phyloP scores from a whole-genome alignment of 37 sponge, comb jelly and placozoan genomes.

The Ianthella basta region DNA sequence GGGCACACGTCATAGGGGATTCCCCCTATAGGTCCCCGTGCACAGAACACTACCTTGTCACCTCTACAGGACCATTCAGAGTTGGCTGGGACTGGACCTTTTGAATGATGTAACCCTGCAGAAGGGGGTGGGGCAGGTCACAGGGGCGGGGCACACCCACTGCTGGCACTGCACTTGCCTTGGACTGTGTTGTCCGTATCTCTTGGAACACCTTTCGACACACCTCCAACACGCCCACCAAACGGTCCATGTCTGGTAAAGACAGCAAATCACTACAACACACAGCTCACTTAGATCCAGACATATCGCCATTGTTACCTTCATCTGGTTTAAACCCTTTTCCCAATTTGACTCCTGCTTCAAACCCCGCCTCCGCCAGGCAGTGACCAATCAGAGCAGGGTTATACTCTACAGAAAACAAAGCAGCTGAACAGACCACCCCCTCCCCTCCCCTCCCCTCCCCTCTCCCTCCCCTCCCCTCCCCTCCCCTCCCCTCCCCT shows the following conservation, averaged over 20 bases:
- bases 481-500: no score
- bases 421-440: background rate
- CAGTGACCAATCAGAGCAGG: slow-evolving; percentile 81
- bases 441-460: no score
- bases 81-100: slow-evolving; percentile 44
- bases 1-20: no score
- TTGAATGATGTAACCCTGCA: slow-evolving; percentile 67
- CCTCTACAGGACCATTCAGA: background rate
- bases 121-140: background rate
- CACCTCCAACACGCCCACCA: slow-evolving; percentile 57
- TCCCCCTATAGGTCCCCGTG: no score
- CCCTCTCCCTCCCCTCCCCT: no score
- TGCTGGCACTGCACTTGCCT: background rate
- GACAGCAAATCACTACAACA: background rate
- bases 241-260: slow-evolving; percentile 52
- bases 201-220: slow-evolving; percentile 30
- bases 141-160: no score
- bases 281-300: background rate
- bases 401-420: slow-evolving; percentile 75
- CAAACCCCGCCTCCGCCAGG: slow-evolving; percentile 74
- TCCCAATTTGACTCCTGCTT: slow-evolving; percentile 71
- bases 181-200: slow-evolving; percentile 1
- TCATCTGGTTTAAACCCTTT: slow-evolving; percentile 54
- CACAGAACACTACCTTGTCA: background rate
- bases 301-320: slow-evolving; percentile 37